These are phyloP conservation scores for Macroteleia sp. DNA, from an alignment of 2,888 invertebrate genomes.

Conservation along the genomic window DNA sequence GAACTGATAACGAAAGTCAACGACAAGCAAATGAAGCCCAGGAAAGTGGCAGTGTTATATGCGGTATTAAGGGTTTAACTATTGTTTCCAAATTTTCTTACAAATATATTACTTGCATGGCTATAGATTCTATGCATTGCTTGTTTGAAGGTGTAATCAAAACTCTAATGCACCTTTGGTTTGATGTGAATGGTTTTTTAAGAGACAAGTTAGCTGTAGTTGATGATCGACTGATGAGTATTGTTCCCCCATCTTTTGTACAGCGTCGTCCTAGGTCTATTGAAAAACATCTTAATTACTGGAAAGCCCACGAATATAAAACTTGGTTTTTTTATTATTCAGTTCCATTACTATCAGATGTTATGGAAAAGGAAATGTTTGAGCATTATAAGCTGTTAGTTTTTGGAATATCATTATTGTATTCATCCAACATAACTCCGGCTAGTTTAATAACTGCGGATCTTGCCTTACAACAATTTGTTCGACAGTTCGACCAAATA, in stretches of 20 bases:
- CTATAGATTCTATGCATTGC: slow-evolving; percentile 1
- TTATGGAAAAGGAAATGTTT: slow-evolving; percentile 37
- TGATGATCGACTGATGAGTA: not conserved
- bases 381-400: not conserved
- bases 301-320: slow-evolving; percentile 66
- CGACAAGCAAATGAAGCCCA: not conserved
- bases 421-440: not conserved
- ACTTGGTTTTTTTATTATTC: slow-evolving; percentile 62
- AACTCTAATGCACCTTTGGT: not conserved
- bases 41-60: not conserved
- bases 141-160: slow-evolving; percentile 8
- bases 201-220: not conserved
- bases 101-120: not conserved
- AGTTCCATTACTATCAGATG: slow-evolving; percentile 54
- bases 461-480: not conserved
- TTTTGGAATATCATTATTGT: not conserved
- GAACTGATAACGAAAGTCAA: not conserved
- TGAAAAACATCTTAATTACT: slow-evolving; percentile 45
- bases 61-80: not conserved
- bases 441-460: not conserved
- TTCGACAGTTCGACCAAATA: not conserved
- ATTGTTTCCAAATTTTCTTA: not conserved
- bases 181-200: not conserved
- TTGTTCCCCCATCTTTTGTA: slow-evolving; percentile 49
- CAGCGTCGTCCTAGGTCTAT: slow-evolving; percentile 55